Conservation (phyloP, 2,113 vertebrate genomes). For the Brachypteracias leptosomus region DNA sequence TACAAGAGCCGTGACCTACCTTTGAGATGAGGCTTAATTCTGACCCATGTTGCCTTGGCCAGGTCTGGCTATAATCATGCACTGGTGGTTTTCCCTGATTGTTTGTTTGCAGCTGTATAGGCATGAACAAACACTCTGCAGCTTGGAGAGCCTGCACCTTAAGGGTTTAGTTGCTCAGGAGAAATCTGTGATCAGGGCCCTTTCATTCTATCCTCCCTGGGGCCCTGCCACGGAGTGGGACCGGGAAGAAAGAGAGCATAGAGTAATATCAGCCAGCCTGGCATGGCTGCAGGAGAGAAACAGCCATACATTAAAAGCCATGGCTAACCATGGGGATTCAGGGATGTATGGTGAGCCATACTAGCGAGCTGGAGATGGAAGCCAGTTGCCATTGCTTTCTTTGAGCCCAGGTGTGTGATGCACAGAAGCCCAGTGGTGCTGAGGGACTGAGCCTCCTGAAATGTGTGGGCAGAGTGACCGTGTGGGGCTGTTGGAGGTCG, state of each 20-base stretch:
- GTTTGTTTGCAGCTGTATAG: background rate
- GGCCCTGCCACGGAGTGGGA: background rate
- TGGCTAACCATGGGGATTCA: accelerated
- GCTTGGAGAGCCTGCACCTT: background rate
- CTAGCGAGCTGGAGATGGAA: background rate
- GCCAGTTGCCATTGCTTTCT: background rate
- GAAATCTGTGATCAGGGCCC: background rate
- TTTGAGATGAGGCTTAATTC: background rate
- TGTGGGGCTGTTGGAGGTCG: background rate
- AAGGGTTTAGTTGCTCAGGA: background rate
- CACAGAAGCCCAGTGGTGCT: accelerated
- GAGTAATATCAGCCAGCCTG: background rate
- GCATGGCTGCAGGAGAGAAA: background rate
- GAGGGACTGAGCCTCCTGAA: background rate
- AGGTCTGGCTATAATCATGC: background rate
- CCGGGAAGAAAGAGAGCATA: background rate
- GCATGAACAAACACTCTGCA: background rate
- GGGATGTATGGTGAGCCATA: background rate
- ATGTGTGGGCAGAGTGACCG: accelerated
- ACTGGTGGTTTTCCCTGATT: background rate
- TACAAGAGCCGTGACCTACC: background rate
- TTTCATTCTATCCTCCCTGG: background rate
- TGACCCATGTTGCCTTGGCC: background rate
- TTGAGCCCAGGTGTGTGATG: background rate
- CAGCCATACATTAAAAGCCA: background rate